Conservation (phyloP, 2,888 invertebrate genomes). For the Athrips mouffetella region DNA sequence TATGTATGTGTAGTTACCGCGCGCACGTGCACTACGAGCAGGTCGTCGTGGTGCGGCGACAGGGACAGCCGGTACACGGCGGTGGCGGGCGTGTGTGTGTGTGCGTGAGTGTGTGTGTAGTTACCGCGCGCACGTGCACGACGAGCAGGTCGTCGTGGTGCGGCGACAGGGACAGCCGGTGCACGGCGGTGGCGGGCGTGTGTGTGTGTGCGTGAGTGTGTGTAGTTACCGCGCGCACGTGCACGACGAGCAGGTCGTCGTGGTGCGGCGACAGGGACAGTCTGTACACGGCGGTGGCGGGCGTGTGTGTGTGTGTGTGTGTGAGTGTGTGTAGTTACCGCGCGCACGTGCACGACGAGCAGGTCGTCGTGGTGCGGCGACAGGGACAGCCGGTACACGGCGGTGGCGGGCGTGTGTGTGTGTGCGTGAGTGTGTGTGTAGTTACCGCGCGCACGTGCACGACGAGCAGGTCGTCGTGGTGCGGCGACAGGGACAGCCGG, state of each 20-base stretch:
- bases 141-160: slow-evolving; percentile 91
- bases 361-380: slow-evolving; percentile 92
- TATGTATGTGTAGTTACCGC: too few relatives aligned
- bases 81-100: slow-evolving; percentile 87
- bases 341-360: slow-evolving; percentile 90
- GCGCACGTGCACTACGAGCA: slow-evolving; percentile 92
- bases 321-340: too few relatives aligned
- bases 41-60: slow-evolving; percentile 90
- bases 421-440: too few relatives aligned
- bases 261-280: too few relatives aligned
- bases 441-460: too few relatives aligned
- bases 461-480: slow-evolving; percentile 90
- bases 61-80: slow-evolving; percentile 90
- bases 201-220: slow-evolving; percentile 90
- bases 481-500: slow-evolving; percentile 90
- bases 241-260: too few relatives aligned
- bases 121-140: too few relatives aligned
- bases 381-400: slow-evolving; percentile 89
- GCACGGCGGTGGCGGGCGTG: slow-evolving; percentile 89
- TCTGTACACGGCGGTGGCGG: too few relatives aligned
- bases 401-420: slow-evolving; percentile 88
- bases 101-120: too few relatives aligned
- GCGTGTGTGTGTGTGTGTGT: too few relatives aligned
- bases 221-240: too few relatives aligned
- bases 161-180: slow-evolving; percentile 90